Evolutionary conservation across 2,797 vertebrate genomes (phyloP).

Genomic region (Poeciliopsis turneri): DNA sequence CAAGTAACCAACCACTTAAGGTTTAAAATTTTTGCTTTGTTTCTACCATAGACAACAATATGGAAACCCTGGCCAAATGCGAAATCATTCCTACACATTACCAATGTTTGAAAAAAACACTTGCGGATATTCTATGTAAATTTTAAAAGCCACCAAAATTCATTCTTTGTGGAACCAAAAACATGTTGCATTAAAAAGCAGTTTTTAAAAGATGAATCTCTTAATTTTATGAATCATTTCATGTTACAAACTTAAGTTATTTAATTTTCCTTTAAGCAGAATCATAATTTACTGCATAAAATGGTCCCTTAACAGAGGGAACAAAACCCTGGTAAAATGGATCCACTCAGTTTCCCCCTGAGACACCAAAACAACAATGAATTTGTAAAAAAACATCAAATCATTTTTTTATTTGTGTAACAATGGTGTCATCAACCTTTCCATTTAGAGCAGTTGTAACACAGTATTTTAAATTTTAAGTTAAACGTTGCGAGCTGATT

Average conservation of each 20-base stretch:
- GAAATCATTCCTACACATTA: not conserved
- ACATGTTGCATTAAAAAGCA: not conserved
- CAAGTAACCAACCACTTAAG: not conserved
- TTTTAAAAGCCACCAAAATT: not conserved
- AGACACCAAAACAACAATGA: constrained; percentile 47
- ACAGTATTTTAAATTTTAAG: constrained; percentile 49
- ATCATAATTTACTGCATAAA: constrained; percentile 42
- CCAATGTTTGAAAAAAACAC: not conserved
- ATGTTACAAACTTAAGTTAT: constrained; percentile 36
- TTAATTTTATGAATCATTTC: constrained; percentile 24
- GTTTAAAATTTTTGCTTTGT: not conserved
- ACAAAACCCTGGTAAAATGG: constrained; percentile 32
- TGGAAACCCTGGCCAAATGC: not conserved
- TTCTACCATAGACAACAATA: not conserved
- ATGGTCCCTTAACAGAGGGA: constrained; percentile 47
- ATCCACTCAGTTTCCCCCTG: constrained; percentile 34
- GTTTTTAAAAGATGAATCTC: constrained; percentile 22
- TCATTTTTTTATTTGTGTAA: constrained; percentile 57
- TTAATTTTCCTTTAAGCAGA: constrained; percentile 55
- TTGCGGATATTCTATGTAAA: not conserved
- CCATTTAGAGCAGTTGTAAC: constrained; percentile 48
- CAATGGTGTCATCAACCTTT: constrained; percentile 59
- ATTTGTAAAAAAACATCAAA: constrained; percentile 67
- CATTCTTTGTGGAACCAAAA: not conserved
- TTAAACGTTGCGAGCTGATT: constrained; percentile 49